Base-by-base conservation (phyloP, 2,797 vertebrate species). In the Distichodus sexfasciatus region DNA sequence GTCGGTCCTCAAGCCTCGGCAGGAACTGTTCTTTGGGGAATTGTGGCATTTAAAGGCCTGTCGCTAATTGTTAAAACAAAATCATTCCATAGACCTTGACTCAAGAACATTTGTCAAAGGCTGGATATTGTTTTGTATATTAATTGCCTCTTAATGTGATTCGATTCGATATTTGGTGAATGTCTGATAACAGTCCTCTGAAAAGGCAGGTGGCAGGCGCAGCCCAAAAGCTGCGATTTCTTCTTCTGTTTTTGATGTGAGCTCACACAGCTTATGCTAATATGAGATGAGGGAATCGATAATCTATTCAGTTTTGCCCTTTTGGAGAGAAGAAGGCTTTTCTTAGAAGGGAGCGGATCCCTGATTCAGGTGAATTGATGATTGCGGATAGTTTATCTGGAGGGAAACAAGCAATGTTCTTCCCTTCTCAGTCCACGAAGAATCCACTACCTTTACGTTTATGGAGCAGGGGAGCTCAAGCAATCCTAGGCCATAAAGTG, bases 401-500 rank as follows among this genome's bases (percentile, higher is more conserved):
- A 46, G 12, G 14, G 23, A 43, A 14, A 21, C 38, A 59, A 19
- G 53, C 19, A 38, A 40, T 21, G 17, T 51, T 63, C 28, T 28
- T 29, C 21, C 36, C 36, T 26, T 65, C 14, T 53, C 46, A 51
- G 53, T 59, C 57, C 48, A 67, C 61, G 63, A 67, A 61, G 63
- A 73, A 71, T 69, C 14, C 67, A 63, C 28, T 76, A 17, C 31
- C n/a, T 38, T 47, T 14, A 69, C 40, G 8, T 76, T 79, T 76
- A 79, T 66, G 68, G 81, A 74, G 81, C 82, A 83, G 79, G 85
- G 85, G 87, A n/a, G 90, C 89, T 92, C 87, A 90, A 88, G 83
- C 87, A 86, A 90, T 91, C 89, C 84, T 75, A 87, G 82, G 82
- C 85, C 73, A 67, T 90, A 90, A 91, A 83, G 26, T 38, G 78